phyloP scores from a whole-genome alignment of 1,140 invertebrate species.

The Hestina assimilis region DNA sequence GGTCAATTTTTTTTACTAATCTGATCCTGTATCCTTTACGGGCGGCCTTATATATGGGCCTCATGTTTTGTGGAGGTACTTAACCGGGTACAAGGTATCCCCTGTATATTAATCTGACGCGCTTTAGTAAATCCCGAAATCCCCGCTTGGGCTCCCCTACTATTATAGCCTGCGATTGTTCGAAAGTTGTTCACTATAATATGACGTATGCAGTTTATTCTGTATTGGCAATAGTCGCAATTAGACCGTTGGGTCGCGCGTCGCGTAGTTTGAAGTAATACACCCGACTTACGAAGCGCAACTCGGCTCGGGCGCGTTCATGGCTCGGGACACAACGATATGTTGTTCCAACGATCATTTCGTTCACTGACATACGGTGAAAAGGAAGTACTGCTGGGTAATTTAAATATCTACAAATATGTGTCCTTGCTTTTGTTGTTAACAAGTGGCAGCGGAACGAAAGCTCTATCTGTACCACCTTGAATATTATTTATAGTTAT shows the following conservation, averaged over 20 bases:
- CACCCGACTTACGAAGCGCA: conserved; percentile 10
- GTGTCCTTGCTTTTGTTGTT: neutral
- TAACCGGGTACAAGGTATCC: too few relatives aligned
- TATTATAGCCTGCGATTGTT: neutral
- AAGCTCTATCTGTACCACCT: neutral
- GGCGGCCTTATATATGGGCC: too few relatives aligned
- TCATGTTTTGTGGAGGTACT: too few relatives aligned
- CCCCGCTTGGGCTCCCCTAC: too few relatives aligned
- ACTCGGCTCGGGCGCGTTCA: conserved; percentile 23
- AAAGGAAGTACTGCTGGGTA: conserved; percentile 59
- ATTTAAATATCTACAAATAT: conserved; percentile 21
- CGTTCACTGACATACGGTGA: conserved; percentile 47
- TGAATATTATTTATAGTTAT: neutral
- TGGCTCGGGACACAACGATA: conserved; percentile 35
- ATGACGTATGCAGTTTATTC: conserved; percentile 19
- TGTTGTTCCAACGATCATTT: conserved; percentile 57
- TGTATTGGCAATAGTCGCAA: conserved; percentile 20
- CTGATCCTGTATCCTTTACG: too few relatives aligned
- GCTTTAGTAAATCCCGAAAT: too few relatives aligned
- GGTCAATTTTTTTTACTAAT: too few relatives aligned
- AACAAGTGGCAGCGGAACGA: neutral
- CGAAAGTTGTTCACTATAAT: conserved; percentile 14
- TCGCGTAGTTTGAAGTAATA: conserved; percentile 14
- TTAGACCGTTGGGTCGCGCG: conserved; percentile 23
- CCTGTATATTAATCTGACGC: too few relatives aligned